phyloP scores from a whole-genome alignment of 2,888 invertebrate genomes.

The Piscicola geometra region DNA sequence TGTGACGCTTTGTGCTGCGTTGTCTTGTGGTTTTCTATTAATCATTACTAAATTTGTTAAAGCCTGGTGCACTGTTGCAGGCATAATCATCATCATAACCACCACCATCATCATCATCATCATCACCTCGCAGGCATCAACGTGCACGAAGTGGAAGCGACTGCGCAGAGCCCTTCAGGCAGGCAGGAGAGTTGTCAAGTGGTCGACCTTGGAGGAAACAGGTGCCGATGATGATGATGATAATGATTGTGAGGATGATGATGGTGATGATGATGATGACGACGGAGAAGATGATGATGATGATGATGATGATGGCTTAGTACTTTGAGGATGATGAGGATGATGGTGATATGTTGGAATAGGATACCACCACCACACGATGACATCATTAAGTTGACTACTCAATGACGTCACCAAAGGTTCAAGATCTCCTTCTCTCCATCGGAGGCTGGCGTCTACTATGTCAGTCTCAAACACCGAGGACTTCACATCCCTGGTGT shows the following conservation, averaged over 20 bases:
- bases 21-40: too few relatives aligned
- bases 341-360: too few relatives aligned
- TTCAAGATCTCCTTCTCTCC: conserved; percentile 53
- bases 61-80: too few relatives aligned
- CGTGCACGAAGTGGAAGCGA: conserved; percentile 83
- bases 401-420: neutral
- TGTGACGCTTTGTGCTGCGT: too few relatives aligned
- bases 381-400: neutral
- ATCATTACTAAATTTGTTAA: too few relatives aligned
- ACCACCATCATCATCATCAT: too few relatives aligned
- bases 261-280: conserved; percentile 42
- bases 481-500: conserved; percentile 86
- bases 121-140: conserved; percentile 73
- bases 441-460: conserved; percentile 91
- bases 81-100: too few relatives aligned
- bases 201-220: conserved; percentile 65
- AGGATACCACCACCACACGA: too few relatives aligned
- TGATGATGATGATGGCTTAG: too few relatives aligned
- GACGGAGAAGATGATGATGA: conserved; percentile 59
- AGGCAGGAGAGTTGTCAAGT: conserved; percentile 91
- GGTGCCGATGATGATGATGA: conserved; percentile 35
- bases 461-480: conserved; percentile 92
- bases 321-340: too few relatives aligned
- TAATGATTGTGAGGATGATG: too few relatives aligned
- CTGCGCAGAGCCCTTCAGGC: conserved; percentile 87